Base-by-base conservation (phyloP, 2,888 invertebrate species). In the Acleris laterana region DNA sequence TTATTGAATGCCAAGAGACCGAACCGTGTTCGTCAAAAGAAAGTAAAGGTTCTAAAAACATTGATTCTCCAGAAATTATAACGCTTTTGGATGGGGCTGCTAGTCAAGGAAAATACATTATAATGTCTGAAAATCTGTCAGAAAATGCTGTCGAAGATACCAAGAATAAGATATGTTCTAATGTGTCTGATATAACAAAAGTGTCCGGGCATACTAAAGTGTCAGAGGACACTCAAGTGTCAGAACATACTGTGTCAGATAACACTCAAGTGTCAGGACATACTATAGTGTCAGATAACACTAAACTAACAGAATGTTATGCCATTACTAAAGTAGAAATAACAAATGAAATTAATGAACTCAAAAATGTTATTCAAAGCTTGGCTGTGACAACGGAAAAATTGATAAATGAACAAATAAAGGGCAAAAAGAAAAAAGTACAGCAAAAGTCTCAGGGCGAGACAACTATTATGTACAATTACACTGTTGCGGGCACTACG, bases 21-120 rank as follows among this genome's bases (percentile, higher is more conserved):
- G 55, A 60, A 44, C 38, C 50, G 9, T 32, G 16, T 16, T 44
- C 55, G 13, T 38, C 32, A 44, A 61, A 44, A 46, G 60, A 9
- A 28, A 55, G 20, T 50, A 50, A 53, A 49, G n/a, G 16, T 44
- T 20, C 28, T n/a, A 56, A 72, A 44, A 64, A 44, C 25, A 63
- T 66, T 32, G 28, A 17, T 13, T 2, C 5, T 25, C 75, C 78
- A 25, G 79, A 82, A 70, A 79, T 88, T 38, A 84, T 89, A 68
- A 80, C 87, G 11, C 52, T 89, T 69, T 78, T 89, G 46, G 88
- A 90, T 69, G 78, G 81, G 17, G 78, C 88, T 49, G 71, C 72
- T 2, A 88, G 85, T 69, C 81, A 87, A 72, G 68, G 74, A 11
- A 84, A 84, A 71, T 83, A 82, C 70, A 78, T 85, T 22, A 75